Conservation (phyloP, 1,140 invertebrate genomes). For the Caenorhabditis elegans region DNA sequence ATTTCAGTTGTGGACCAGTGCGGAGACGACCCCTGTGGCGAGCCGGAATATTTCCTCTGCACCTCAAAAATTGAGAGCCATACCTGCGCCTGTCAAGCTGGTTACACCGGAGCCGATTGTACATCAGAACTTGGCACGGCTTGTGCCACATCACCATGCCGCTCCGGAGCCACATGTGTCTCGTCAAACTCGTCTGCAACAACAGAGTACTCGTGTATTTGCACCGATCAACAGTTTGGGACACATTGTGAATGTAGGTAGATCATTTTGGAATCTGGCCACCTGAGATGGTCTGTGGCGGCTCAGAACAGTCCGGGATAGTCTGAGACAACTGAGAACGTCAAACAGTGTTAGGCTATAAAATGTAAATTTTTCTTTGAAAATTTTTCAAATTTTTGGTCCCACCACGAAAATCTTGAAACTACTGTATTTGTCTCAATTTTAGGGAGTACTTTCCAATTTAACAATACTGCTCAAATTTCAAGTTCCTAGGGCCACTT, state of each 20-base stretch:
- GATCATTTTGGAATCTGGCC: too few relatives aligned
- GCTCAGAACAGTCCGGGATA: background rate
- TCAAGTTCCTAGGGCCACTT: too few relatives aligned
- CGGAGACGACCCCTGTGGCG: background rate
- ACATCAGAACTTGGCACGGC: background rate
- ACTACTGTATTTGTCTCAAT: too few relatives aligned
- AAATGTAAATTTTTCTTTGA: too few relatives aligned
- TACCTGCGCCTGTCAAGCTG: background rate
- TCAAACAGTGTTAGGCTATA: too few relatives aligned
- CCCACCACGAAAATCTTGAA: too few relatives aligned
- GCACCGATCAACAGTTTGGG: background rate
- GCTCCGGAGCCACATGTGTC: background rate
- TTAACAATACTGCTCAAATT: too few relatives aligned
- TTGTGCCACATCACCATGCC: background rate
- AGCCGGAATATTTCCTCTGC: background rate
- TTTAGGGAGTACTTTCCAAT: too few relatives aligned
- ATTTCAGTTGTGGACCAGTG: background rate
- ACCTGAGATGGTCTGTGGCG: too few relatives aligned
- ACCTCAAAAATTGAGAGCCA: background rate
- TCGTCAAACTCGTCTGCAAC: background rate
- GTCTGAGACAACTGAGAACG: too few relatives aligned
- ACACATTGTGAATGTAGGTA: conserved; percentile 1
- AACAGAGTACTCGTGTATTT: background rate
- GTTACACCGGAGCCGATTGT: background rate
- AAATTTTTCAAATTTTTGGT: too few relatives aligned